These are phyloP conservation scores for Cyprinodon diabolis DNA, from an alignment of 2,797 vertebrate species.

Conservation along the genomic window DNA sequence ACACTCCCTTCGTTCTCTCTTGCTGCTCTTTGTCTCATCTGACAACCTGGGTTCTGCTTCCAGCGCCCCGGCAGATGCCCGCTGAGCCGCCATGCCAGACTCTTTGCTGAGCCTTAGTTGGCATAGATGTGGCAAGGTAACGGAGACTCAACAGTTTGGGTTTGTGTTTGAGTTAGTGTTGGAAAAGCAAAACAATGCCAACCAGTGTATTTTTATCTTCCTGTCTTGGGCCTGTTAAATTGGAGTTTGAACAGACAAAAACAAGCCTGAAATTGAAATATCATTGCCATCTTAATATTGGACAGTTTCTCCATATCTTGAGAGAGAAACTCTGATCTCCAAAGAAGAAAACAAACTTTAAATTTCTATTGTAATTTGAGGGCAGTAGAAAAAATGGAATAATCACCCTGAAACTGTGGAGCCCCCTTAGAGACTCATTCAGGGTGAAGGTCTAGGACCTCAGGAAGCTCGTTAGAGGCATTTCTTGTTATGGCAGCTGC, in stretches of 20 bases:
- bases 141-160: slow-evolving; percentile 21
- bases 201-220: neutral
- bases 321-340: neutral
- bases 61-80: slow-evolving; percentile 26
- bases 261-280: neutral
- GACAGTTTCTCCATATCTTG: neutral
- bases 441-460: neutral
- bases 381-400: neutral
- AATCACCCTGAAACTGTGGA: neutral
- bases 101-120: slow-evolving; percentile 27
- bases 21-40: slow-evolving; percentile 46
- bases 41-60: slow-evolving; percentile 43
- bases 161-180: neutral
- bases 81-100: slow-evolving; percentile 6
- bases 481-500: neutral
- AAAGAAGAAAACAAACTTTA: neutral
- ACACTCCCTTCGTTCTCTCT: slow-evolving; percentile 5
- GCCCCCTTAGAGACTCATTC: neutral
- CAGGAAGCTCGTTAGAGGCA: slow-evolving; percentile 1
- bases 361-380: neutral
- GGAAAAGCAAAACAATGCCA: neutral
- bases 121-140: slow-evolving; percentile 22
- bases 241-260: neutral
- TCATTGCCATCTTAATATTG: neutral
- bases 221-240: neutral